Evolutionary conservation across 1,140 invertebrate genomes (phyloP).

Genomic region (Diabrotica undecimpunctata): DNA sequence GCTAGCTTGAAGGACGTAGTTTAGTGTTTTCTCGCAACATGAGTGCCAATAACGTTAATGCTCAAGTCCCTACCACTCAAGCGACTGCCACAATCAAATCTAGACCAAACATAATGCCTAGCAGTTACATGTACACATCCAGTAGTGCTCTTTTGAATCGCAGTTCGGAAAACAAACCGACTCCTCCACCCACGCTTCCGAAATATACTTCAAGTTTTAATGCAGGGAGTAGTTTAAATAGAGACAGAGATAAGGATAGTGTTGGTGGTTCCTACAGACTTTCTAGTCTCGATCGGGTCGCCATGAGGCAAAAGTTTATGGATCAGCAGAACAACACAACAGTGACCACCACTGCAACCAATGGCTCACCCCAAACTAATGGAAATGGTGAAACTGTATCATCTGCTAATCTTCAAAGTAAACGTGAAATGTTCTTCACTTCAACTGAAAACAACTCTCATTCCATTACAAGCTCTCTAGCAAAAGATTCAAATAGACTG

Average conservation of each 20-base stretch:
- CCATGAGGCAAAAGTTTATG: constrained; percentile 62
- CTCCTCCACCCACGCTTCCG: constrained; percentile 58
- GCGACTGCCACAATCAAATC: constrained; percentile 46
- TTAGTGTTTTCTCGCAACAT: constrained; percentile 28
- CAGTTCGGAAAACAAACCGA: constrained; percentile 49
- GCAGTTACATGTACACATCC: constrained; percentile 48
- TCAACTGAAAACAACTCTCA: constrained; percentile 28
- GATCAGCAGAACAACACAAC: constrained; percentile 43
- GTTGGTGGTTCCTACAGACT: constrained; percentile 57
- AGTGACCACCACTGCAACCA: constrained; percentile 15
- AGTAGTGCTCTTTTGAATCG: constrained; percentile 46
- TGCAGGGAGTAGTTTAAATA: constrained; percentile 51
- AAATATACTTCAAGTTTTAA: constrained; percentile 60
- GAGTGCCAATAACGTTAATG: constrained; percentile 48
- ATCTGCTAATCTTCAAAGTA: constrained; percentile 36
- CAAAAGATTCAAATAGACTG: constrained; percentile 43
- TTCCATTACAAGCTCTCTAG: constrained; percentile 27
- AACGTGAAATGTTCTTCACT: constrained; percentile 47
- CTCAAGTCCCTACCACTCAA: constrained; percentile 42
- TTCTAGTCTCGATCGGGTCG: constrained; percentile 62
- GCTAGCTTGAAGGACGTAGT: background rate
- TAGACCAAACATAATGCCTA: constrained; percentile 48
- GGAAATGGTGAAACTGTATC: constrained; percentile 31
- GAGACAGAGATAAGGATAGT: constrained; percentile 52
- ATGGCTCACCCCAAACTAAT: constrained; percentile 39